Evolutionary conservation across 1,140 invertebrate genomes (phyloP).

Genomic region (Orchesella cincta): DNA sequence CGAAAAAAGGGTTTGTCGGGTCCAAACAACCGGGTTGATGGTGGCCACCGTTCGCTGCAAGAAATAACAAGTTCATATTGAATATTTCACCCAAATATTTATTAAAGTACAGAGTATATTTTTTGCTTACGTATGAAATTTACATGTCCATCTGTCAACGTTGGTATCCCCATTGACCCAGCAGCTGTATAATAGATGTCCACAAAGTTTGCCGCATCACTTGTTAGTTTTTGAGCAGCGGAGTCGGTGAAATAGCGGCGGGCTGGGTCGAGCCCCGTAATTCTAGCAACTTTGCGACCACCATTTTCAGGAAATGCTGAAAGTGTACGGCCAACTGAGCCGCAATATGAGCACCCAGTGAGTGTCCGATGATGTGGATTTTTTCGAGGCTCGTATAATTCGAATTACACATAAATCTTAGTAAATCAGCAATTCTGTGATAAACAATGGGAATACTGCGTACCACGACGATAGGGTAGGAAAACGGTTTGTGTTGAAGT

Average conservation of each 20-base stretch:
- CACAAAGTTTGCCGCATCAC: conserved; percentile 2
- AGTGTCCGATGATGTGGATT: conserved; percentile 5
- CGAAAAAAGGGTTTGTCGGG: neutral
- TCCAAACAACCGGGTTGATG: conserved; percentile 22
- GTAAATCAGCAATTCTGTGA: neutral
- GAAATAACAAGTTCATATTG: neutral
- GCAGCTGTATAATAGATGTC: conserved; percentile 16
- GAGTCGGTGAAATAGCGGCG: neutral
- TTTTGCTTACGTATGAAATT: conserved; percentile 17
- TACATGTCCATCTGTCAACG: neutral
- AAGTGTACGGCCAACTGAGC: neutral
- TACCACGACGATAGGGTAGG: neutral
- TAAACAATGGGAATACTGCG: conserved; percentile 15
- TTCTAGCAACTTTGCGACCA: neutral
- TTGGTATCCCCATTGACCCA: neutral
- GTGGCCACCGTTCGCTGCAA: conserved; percentile 12
- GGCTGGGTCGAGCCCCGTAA: conserved; percentile 17
- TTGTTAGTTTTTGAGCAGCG: neutral
- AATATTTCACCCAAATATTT: neutral
- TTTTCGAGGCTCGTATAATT: neutral
- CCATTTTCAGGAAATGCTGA: neutral
- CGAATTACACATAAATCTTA: neutral
- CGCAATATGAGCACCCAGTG: conserved; percentile 16
- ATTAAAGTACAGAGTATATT: neutral
- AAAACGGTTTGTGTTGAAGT: neutral